These are phyloP conservation scores for Hypocryptadius cinnamomeus DNA, from an alignment of 2,113 vertebrate genomes.

Conservation along the genomic window DNA sequence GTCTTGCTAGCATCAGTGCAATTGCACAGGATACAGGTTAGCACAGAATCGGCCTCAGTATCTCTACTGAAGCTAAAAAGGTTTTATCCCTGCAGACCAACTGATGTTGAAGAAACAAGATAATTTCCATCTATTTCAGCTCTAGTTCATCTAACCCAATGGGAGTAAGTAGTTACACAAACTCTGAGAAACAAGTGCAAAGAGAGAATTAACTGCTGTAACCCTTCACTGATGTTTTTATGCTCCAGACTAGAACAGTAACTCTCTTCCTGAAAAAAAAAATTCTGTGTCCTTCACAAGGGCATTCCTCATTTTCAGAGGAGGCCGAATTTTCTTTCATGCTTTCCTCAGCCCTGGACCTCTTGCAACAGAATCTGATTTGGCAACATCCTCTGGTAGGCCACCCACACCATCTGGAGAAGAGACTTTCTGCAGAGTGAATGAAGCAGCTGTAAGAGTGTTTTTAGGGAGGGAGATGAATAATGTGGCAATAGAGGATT, in stretches of 20 bases:
- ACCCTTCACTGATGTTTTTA: neutral
- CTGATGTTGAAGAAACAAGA: neutral
- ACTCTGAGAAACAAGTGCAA: neutral
- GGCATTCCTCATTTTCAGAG: neutral
- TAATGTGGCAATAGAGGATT: constrained; percentile 8
- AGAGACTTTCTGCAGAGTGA: constrained; percentile 17
- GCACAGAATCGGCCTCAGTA: neutral
- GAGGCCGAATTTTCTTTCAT: neutral
- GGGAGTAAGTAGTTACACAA: neutral
- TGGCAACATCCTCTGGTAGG: neutral
- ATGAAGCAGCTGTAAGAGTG: constrained; percentile 44
- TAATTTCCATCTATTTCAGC: neutral
- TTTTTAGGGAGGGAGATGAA: neutral
- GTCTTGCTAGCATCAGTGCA: neutral
- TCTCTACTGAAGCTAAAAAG: neutral
- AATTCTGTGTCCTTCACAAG: neutral
- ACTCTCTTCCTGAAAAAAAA: neutral
- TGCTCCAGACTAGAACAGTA: neutral
- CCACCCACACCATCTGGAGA: constrained; percentile 38
- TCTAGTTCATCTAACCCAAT: neutral
- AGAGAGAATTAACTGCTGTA: neutral
- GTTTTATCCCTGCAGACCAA: neutral
- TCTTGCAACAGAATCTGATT: neutral
- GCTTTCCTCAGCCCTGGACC: neutral
- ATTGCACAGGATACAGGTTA: neutral